phyloP scores from a whole-genome alignment of 2,797 vertebrate species.

The Tapirus indicus region DNA sequence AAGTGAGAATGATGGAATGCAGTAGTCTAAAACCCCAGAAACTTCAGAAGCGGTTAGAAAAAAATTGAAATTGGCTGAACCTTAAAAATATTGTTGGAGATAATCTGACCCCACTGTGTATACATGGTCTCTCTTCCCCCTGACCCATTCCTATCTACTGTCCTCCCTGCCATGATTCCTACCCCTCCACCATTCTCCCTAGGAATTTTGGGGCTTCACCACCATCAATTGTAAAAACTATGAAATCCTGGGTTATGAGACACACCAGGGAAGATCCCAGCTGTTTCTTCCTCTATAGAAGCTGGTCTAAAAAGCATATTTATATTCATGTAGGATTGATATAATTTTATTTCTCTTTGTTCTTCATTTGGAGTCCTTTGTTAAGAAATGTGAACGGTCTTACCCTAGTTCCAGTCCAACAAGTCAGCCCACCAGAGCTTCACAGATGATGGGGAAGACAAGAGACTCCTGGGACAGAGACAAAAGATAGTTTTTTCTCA shows the following conservation, averaged over 20 bases:
- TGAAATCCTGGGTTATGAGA: neutral
- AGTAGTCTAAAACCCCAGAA: neutral
- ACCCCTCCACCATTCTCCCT: too few species aligned
- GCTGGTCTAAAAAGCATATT: neutral
- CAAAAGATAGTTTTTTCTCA: fast-evolving
- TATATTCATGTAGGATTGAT: neutral
- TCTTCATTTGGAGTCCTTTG: neutral
- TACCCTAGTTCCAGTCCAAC: neutral
- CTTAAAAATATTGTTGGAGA: neutral
- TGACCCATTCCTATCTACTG: too few species aligned
- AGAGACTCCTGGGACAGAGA: neutral
- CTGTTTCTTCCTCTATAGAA: neutral
- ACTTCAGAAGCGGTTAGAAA: too few species aligned
- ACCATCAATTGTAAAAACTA: neutral
- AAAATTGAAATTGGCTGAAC: neutral
- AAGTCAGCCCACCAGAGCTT: neutral
- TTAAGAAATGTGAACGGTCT: neutral
- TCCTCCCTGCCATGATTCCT: neutral
- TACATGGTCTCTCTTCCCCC: neutral
- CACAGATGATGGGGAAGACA: neutral
- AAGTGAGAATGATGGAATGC: too few species aligned
- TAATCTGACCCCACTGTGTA: neutral
- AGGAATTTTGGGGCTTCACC: neutral
- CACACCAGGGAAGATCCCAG: neutral
- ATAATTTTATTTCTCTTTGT: neutral